Evolutionary conservation across 2,888 invertebrate genomes (phyloP), one percentile per base, ranked within the genome.

Genomic region (Philereme vetulata): DNA sequence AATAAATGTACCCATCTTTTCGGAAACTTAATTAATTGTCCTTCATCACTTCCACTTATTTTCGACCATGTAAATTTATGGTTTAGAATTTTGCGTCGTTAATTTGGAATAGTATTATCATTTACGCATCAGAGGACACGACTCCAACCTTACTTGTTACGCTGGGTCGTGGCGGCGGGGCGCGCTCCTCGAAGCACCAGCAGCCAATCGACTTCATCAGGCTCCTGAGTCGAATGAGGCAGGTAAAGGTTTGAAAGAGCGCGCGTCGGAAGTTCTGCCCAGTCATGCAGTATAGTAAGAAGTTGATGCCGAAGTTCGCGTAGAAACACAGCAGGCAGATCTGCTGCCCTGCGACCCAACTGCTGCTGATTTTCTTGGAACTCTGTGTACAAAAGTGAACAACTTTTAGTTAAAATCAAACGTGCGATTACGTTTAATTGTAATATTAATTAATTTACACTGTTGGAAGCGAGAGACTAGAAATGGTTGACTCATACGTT

Each of bases 271-370:
- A 97, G 90, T 96, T 96, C 78, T 96, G 95, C 0, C 97, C 97
- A 72, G 95, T 95, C 50, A 95, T 93, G 85, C 97, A 97, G 86
- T 97, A 97, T 46, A 97, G 92, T 3, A 95, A 93, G 79, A 97
- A 97, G 86, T 97, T 97, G 56, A 97, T 96, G 44, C 96, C 96
- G 77, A 96, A 97, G 86, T 97, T 97, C 4, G 95, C 95, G 77
- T 96, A 93, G 86, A 96, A 97, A 48, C 96, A 91, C 67, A 95
- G 87, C 65, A 95, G 93, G 57, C 94, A 93, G 65, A 95, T 86
- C 70, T 95, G 95, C 76, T 96, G 96, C 38, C 94, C 74, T 0
- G 93, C 89, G 33, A 93, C 83, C 78, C 93, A 93, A 0, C 88
- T 85, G 44, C 92, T 92, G 34, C 83, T 80, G 75, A 81, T 70